phyloP scores from a whole-genome alignment of 1,140 invertebrate genomes.

The Asobara japonica region DNA sequence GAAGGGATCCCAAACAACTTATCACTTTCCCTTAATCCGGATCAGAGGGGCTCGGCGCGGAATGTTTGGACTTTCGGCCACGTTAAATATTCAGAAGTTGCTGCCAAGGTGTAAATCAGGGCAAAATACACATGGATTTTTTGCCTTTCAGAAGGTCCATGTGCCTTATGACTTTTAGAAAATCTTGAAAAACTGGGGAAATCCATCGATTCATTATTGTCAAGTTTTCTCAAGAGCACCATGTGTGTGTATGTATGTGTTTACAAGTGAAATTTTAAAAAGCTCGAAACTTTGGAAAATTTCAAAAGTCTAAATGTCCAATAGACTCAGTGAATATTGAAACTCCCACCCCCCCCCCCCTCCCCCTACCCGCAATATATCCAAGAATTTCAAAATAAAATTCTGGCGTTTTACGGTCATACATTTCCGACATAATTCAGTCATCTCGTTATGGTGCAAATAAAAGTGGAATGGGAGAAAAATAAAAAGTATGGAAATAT shows the following conservation, averaged over 20 bases:
- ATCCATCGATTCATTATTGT: too few relatives aligned
- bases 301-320: slow-evolving; percentile 3
- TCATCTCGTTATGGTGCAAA: not conserved
- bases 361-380: too few relatives aligned
- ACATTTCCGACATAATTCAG: slow-evolving; percentile 28
- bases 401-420: not conserved
- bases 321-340: not conserved
- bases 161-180: too few relatives aligned
- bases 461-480: not conserved
- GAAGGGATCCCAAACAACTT: slow-evolving; percentile 42
- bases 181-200: too few relatives aligned
- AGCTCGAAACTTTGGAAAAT: too few relatives aligned
- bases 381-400: not conserved
- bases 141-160: not conserved
- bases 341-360: not conserved
- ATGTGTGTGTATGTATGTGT: too few relatives aligned
- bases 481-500: not conserved
- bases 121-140: slow-evolving; percentile 5
- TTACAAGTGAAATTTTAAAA: too few relatives aligned
- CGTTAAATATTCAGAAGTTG: slow-evolving; percentile 56
- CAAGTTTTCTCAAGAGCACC: too few relatives aligned
- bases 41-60: slow-evolving; percentile 45
- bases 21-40: slow-evolving; percentile 57
- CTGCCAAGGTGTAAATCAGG: slow-evolving; percentile 49
- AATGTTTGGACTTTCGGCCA: slow-evolving; percentile 45